These are phyloP conservation scores for Galeopsomyia nigrocyanea DNA, from an alignment of 2,888 invertebrate species.

Conservation along the genomic window DNA sequence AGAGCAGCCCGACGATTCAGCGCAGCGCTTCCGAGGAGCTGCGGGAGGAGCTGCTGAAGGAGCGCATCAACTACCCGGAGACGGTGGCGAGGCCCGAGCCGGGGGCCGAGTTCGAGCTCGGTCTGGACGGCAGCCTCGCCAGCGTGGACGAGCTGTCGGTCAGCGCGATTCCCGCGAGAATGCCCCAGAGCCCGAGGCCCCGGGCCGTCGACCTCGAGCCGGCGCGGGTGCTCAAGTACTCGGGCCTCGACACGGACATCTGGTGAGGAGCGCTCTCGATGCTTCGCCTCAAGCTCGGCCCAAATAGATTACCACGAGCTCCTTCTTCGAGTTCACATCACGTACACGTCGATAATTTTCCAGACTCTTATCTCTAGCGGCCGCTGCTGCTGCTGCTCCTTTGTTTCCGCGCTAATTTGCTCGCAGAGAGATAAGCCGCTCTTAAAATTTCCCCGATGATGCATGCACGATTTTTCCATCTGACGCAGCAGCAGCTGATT, in stretches of 20 bases:
- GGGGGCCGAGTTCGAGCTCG: too few species aligned
- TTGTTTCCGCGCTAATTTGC: conserved; percentile 1
- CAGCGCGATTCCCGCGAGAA: conserved; percentile 54
- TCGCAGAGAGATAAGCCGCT: not conserved
- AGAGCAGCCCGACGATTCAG: conserved; percentile 54
- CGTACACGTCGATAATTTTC: conserved; percentile 15
- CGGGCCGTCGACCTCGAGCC: conserved; percentile 76
- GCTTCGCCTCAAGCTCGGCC: conserved; percentile 19
- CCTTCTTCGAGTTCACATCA: conserved; percentile 4
- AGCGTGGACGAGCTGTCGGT: not conserved
- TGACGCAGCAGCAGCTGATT: not conserved
- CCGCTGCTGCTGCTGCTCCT: not conserved
- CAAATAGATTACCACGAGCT: conserved; percentile 33
- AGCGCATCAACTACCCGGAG: conserved; percentile 80
- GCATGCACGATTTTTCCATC: conserved; percentile 8
- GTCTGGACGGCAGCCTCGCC: conserved; percentile 57
- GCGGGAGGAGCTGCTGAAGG: conserved; percentile 72
- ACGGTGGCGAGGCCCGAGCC: conserved; percentile 59
- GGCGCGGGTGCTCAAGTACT: conserved; percentile 77
- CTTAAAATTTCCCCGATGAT: conserved; percentile 16
- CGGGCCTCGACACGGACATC: conserved; percentile 80
- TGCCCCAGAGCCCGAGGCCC: conserved; percentile 72
- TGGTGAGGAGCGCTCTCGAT: conserved; percentile 75
- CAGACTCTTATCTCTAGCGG: not conserved
- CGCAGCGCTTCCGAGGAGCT: conserved; percentile 66